phyloP scores from a whole-genome alignment of 2,888 invertebrate species.

The Tenthredo scrophulariae region DNA sequence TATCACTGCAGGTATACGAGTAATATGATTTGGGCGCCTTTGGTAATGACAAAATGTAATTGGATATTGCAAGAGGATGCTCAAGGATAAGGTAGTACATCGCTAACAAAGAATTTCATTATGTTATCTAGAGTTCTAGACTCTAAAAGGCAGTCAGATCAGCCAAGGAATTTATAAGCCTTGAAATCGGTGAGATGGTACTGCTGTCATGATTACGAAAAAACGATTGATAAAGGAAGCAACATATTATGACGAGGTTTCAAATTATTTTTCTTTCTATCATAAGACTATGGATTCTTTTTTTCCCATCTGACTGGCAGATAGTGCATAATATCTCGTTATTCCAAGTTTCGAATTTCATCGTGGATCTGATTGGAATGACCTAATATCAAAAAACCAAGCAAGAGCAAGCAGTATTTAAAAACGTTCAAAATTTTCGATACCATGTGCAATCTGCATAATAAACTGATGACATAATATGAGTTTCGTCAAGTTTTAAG shows the following conservation, averaged over 20 bases:
- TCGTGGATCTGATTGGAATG: neutral
- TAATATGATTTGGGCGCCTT: neutral
- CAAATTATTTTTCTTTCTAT: neutral
- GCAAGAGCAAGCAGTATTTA: neutral
- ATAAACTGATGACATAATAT: neutral
- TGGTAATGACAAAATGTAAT: neutral
- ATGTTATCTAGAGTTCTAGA: neutral
- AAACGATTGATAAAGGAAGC: neutral
- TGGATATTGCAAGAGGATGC: neutral
- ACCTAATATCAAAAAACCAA: neutral
- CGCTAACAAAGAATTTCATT: constrained; percentile 31
- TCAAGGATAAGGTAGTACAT: constrained; percentile 6
- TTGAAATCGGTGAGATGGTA: neutral
- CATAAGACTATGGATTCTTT: neutral
- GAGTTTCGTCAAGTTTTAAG: neutral
- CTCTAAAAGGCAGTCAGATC: neutral
- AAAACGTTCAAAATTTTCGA: neutral
- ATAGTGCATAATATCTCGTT: neutral
- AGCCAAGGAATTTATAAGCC: neutral
- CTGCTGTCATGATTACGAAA: neutral
- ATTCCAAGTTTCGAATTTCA: neutral
- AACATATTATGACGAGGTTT: neutral
- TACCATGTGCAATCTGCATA: neutral
- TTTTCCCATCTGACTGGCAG: neutral
- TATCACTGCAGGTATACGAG: neutral